phyloP scores from a whole-genome alignment of 2,797 vertebrate genomes.

The Columba guinea region DNA sequence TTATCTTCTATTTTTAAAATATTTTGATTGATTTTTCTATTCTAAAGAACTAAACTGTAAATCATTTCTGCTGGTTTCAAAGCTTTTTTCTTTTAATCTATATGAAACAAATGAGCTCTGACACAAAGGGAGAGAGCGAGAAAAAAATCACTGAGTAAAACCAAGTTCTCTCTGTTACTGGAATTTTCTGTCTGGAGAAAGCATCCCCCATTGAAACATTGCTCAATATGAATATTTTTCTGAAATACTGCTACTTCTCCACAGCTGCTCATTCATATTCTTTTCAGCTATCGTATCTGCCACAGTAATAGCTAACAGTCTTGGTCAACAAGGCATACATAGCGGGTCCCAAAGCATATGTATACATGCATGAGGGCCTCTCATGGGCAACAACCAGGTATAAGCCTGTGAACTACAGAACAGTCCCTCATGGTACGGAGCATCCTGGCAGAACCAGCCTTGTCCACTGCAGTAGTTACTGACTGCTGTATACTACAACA shows the following conservation, averaged over 20 bases:
- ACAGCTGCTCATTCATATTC: neutral
- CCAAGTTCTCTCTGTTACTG: neutral
- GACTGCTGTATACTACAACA: neutral
- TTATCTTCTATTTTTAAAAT: constrained; percentile 65
- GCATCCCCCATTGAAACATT: neutral
- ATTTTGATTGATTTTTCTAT: constrained; percentile 64
- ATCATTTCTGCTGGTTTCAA: constrained; percentile 53
- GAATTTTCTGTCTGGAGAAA: constrained; percentile 11
- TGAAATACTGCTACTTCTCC: neutral
- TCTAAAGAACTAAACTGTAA: constrained; percentile 50
- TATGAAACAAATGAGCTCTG: constrained; percentile 27
- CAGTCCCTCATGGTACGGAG: fast-evolving
- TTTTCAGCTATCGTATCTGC: neutral
- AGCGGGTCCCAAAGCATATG: neutral
- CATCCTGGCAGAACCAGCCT: neutral
- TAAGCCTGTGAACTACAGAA: neutral
- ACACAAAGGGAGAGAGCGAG: neutral
- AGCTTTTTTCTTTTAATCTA: constrained; percentile 34
- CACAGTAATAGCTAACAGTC: neutral
- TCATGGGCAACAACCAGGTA: fast-evolving
- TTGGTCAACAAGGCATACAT: neutral
- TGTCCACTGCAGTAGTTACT: neutral
- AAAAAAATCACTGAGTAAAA: neutral
- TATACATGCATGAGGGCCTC: neutral
- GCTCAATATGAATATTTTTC: neutral